phyloP scores from a whole-genome alignment of 2,113 vertebrate genomes.

The Cheirogaleus medius region DNA sequence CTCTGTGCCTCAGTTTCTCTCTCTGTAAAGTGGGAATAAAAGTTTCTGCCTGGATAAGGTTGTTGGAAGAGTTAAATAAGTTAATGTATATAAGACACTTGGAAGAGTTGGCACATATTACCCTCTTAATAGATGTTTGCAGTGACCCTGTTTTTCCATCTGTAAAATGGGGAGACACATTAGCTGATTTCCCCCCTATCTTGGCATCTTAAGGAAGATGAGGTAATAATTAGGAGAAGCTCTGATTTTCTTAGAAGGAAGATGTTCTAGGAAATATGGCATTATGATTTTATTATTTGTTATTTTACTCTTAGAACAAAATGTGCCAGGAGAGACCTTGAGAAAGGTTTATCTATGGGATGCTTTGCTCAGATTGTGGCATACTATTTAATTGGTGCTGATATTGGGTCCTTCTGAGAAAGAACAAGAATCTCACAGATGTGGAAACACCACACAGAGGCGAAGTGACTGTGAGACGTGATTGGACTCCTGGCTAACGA shows the following conservation, averaged over 20 bases:
- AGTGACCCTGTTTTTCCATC: not conserved
- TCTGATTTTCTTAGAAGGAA: constrained; percentile 1
- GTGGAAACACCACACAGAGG: not conserved
- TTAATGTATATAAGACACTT: not conserved
- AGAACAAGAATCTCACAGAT: not conserved
- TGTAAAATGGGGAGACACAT: not conserved
- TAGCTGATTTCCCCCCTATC: not conserved
- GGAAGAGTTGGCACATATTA: not conserved
- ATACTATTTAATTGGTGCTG: not conserved
- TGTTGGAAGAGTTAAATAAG: not conserved
- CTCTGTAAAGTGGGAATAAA: not conserved
- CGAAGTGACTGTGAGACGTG: not conserved
- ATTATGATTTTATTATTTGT: not conserved
- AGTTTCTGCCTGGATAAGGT: not conserved
- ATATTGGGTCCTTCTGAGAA: not conserved
- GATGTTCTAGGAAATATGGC: not conserved
- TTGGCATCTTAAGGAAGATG: constrained; percentile 9
- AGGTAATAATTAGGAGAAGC: not conserved
- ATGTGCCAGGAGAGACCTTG: not conserved
- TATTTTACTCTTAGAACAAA: constrained; percentile 15
- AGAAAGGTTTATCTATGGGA: not conserved
- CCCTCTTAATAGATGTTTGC: not conserved
- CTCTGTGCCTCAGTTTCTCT: not conserved
- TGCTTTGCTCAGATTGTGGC: not conserved
- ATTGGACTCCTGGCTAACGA: not conserved